Percentiles rank a stretch among this genome's conserved stretches.
Evolutionary conservation across 2,888 invertebrate species (phyloP).

Genomic region (Temnothorax ravouxi): DNA sequence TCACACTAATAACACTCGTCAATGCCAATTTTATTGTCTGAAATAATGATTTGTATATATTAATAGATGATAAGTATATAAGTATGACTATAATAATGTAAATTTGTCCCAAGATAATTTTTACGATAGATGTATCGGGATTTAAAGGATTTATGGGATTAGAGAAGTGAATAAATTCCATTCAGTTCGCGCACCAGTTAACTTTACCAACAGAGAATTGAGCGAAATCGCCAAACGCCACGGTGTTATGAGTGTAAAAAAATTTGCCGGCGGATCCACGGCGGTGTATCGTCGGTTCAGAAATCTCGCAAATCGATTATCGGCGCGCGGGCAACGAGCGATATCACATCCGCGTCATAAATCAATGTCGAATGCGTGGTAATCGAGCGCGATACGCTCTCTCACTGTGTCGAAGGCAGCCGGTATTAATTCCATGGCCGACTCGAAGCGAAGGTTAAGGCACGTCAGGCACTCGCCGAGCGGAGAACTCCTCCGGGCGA

Average conservation of each 20-base stretch:
- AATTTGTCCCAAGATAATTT: background rate
- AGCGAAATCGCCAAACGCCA: conserved; percentile 55
- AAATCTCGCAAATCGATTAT: conserved; percentile 77
- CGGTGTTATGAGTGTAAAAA: conserved; percentile 52
- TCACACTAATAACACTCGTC: conserved; percentile 49
- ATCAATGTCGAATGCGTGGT: conserved; percentile 83
- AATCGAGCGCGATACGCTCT: conserved; percentile 80
- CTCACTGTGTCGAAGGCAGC: conserved; percentile 78
- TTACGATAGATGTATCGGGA: background rate
- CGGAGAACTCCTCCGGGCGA: background rate
- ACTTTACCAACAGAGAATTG: conserved; percentile 19
- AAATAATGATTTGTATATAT: conserved; percentile 12
- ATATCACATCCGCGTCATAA: conserved; percentile 79
- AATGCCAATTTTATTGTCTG: background rate
- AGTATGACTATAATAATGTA: background rate
- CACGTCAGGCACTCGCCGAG: conserved; percentile 30
- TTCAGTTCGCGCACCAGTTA: conserved; percentile 7
- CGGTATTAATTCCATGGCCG: conserved; percentile 83
- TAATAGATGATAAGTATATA: conserved; percentile 2
- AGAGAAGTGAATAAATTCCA: background rate
- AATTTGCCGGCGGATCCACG: conserved; percentile 57
- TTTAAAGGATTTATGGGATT: too few relatives aligned
- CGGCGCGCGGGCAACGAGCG: conserved; percentile 67
- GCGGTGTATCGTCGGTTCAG: conserved; percentile 56
- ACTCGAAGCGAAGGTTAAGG: conserved; percentile 54